Conservation (phyloP, 2,888 invertebrate species). For the Helobdella robusta region DNA sequence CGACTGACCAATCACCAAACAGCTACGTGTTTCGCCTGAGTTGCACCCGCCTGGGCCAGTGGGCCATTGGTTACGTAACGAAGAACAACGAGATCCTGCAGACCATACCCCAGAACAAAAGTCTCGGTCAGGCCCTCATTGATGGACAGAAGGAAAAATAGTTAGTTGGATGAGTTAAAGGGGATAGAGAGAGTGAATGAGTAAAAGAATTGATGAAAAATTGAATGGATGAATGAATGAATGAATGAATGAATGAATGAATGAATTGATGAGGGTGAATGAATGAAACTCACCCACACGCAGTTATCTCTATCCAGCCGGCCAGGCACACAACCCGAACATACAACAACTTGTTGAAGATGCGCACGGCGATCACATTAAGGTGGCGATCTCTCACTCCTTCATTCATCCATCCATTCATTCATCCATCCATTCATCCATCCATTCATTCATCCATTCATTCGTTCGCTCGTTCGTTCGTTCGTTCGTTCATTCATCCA, state of each 20-base stretch:
- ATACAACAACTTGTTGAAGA: slow-evolving; percentile 89
- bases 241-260: no score
- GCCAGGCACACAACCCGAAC: slow-evolving; percentile 86
- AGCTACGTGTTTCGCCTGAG: slow-evolving; percentile 73
- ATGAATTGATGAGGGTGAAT: no score
- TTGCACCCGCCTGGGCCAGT: slow-evolving; percentile 94
- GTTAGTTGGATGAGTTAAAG: slow-evolving; percentile 59
- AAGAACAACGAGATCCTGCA: slow-evolving; percentile 94
- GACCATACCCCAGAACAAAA: slow-evolving; percentile 99
- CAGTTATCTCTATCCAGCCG: slow-evolving; percentile 94
- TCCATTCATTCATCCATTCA: no score
- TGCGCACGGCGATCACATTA: slow-evolving; percentile 81
- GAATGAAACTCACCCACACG: slow-evolving; percentile 27
- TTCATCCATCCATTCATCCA: no score
- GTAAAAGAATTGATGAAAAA: no score
- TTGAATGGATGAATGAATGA: no score
- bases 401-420: no score
- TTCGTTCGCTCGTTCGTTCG: no score
- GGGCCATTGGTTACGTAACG: slow-evolving; percentile 99
- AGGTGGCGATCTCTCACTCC: neutral
- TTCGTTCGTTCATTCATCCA: no score
- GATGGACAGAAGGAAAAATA: slow-evolving; percentile 95
- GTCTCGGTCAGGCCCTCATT: slow-evolving; percentile 88
- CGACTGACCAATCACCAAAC: no score
- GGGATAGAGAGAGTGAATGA: no score